Evolutionary conservation across 2,797 vertebrate species (phyloP).

Genomic region (Mormyrus proboscirostris): DNA sequence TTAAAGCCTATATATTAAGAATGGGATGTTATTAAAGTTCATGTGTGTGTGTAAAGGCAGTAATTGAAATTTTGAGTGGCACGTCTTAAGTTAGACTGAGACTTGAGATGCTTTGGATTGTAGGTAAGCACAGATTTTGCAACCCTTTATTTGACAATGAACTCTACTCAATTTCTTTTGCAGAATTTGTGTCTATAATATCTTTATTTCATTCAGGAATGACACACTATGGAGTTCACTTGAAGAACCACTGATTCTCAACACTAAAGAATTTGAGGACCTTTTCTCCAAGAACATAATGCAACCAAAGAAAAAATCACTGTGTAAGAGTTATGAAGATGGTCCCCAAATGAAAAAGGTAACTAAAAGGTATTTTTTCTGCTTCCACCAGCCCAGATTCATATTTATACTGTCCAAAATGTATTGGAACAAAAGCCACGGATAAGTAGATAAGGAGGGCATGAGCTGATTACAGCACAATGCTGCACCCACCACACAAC

Average conservation of each 20-base stretch:
- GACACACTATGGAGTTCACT: slow-evolving; percentile 79
- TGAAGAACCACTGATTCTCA: slow-evolving; percentile 75
- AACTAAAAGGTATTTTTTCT: background rate
- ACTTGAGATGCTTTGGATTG: background rate
- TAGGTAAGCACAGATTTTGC: background rate
- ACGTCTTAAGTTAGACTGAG: background rate
- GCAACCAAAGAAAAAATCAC: slow-evolving; percentile 79
- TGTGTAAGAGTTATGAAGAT: slow-evolving; percentile 80
- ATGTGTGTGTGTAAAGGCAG: background rate
- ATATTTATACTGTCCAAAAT: background rate
- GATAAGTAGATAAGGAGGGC: background rate
- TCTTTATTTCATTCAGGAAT: slow-evolving; percentile 42
- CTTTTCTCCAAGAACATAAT: slow-evolving; percentile 81
- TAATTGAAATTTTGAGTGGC: background rate
- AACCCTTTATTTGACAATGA: background rate
- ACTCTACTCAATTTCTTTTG: background rate
- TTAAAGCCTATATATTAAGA: no score
- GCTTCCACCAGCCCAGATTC: background rate
- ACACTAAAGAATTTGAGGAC: slow-evolving; percentile 82
- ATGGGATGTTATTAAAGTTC: no score
- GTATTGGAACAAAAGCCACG: background rate
- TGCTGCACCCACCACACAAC: no score
- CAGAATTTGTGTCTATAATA: background rate
- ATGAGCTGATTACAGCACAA: no score
- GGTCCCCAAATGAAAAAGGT: background rate